Evolutionary conservation across 2,888 invertebrate species (phyloP).

Genomic region (Noctua pronuba): DNA sequence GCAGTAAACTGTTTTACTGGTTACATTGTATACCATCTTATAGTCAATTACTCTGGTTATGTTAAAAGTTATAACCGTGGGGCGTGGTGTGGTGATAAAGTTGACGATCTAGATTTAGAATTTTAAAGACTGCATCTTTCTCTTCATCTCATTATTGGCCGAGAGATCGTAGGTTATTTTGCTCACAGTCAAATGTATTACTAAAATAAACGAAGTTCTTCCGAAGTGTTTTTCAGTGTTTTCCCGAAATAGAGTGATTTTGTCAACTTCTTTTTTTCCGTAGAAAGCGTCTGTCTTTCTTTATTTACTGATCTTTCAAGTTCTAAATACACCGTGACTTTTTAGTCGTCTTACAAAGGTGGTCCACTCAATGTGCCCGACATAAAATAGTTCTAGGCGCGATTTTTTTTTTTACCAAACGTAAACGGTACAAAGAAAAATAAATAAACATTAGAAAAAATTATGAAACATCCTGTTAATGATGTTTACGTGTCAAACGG

Average conservation of each 20-base stretch:
- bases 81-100: constrained; percentile 67
- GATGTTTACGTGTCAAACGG: too few species aligned
- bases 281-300: background rate
- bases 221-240: background rate
- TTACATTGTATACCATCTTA: constrained; percentile 5
- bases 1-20: constrained; percentile 37
- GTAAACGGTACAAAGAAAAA: too few species aligned
- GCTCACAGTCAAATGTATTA: background rate
- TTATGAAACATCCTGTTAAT: too few species aligned
- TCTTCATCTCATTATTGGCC: constrained; percentile 3
- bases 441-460: too few species aligned
- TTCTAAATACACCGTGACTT: too few species aligned
- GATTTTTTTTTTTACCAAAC: too few species aligned
- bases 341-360: too few species aligned
- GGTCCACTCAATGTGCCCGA: too few species aligned
- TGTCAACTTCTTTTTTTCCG: background rate
- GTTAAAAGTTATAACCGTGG: constrained; percentile 66
- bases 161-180: constrained; percentile 5
- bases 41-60: constrained; percentile 73
- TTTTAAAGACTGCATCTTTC: constrained; percentile 27
- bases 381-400: too few species aligned
- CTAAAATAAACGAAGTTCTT: constrained; percentile 17
- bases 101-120: constrained; percentile 22
- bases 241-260: background rate
- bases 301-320: background rate